Percentiles rank a stretch among this genome's conserved stretches.
Evolutionary conservation across 1,140 invertebrate genomes (phyloP).

Genomic region (Calycopis cecrops): DNA sequence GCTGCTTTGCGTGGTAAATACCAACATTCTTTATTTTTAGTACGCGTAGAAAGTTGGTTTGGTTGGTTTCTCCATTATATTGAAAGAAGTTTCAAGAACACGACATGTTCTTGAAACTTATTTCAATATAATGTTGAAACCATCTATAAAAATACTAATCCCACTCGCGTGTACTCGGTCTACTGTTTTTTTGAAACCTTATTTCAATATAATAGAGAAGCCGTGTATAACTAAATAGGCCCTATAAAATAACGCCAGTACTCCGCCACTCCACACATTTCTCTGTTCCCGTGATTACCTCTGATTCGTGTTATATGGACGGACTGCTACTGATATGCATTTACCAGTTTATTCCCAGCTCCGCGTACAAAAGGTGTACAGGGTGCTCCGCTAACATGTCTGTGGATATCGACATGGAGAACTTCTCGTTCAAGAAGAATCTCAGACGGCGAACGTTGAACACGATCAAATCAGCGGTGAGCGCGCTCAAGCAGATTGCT

Average conservation of each 20-base stretch:
- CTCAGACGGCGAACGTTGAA: slow-evolving; percentile 58
- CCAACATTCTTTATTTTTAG: too few relatives aligned
- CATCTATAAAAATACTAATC: too few relatives aligned
- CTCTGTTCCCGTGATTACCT: slow-evolving; percentile 38
- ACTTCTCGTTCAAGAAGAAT: slow-evolving; percentile 58
- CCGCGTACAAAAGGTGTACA: slow-evolving; percentile 54
- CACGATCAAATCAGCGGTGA: slow-evolving; percentile 59
- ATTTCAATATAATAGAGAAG: too few relatives aligned
- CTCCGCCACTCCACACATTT: slow-evolving; percentile 38
- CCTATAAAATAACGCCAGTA: slow-evolving; percentile 4
- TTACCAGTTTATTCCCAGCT: slow-evolving; percentile 62
- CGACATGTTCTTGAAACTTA: too few relatives aligned
- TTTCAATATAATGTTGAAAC: too few relatives aligned
- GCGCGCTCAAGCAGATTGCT: slow-evolving; percentile 58
- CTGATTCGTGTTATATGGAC: slow-evolving; percentile 41
- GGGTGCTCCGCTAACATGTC: slow-evolving; percentile 44
- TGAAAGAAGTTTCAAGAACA: too few relatives aligned
- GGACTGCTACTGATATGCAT: slow-evolving; percentile 61
- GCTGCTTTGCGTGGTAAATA: too few relatives aligned
- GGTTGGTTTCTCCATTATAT: too few relatives aligned
- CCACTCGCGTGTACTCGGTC: too few relatives aligned
- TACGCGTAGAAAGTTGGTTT: too few relatives aligned
- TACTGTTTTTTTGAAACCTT: too few relatives aligned
- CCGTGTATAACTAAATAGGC: background rate
- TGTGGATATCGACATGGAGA: slow-evolving; percentile 64